Evolutionary conservation across 2,113 vertebrate genomes (phyloP).

Genomic region (Hyperopisus bebe): DNA sequence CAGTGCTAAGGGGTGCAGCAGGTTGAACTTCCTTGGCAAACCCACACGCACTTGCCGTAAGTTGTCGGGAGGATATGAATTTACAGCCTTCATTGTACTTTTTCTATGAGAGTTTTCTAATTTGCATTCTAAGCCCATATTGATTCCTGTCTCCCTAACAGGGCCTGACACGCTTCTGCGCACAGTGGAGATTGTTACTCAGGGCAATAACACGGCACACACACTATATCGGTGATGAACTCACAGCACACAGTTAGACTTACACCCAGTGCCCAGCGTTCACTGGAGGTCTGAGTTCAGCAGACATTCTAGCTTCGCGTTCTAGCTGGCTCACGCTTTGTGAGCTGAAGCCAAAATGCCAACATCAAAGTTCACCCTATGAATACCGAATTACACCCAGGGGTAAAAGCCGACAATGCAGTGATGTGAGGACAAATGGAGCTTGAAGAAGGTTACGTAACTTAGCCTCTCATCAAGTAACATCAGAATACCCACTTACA

Average conservation of each 20-base stretch:
- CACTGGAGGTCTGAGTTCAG: not conserved
- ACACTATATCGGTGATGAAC: not conserved
- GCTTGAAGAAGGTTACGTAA: not conserved
- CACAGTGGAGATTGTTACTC: not conserved
- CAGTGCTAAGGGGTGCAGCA: not conserved
- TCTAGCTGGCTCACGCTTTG: not conserved
- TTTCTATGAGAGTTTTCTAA: not conserved
- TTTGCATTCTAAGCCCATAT: not conserved
- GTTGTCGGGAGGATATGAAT: not conserved
- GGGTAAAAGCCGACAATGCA: not conserved
- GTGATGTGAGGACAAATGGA: not conserved
- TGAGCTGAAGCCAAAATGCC: not conserved
- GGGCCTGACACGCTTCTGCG: not conserved
- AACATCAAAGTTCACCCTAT: not conserved
- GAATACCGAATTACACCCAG: not conserved
- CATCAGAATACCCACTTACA: not conserved
- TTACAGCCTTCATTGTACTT: not conserved
- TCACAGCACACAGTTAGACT: not conserved
- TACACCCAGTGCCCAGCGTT: not conserved
- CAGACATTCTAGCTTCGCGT: not conserved
- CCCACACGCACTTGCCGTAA: not conserved
- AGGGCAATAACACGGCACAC: not conserved
- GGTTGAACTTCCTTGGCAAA: not conserved
- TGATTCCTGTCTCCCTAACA: not conserved
- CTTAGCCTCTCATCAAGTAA: not conserved